phyloP scores from a whole-genome alignment of 2,797 vertebrate species.

The Melanotaenia trifasciata region DNA sequence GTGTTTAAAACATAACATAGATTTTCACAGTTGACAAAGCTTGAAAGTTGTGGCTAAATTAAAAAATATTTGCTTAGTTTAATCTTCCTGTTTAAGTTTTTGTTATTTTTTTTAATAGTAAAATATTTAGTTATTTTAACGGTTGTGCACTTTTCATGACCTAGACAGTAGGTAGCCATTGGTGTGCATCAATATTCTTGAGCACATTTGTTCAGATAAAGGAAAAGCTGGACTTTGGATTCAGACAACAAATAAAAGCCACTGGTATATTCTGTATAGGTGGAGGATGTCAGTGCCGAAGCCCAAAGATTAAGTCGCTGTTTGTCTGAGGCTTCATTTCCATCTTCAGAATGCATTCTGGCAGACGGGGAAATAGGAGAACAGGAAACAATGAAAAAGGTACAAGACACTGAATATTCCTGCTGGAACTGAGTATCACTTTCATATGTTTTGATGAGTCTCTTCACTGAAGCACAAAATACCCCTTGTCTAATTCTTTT shows the following conservation, averaged over 20 bases:
- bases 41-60: background rate
- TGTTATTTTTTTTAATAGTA: background rate
- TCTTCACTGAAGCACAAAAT: background rate
- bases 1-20: background rate
- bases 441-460: background rate
- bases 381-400: slow-evolving; percentile 32
- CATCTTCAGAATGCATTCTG: slow-evolving; percentile 23
- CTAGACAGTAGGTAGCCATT: background rate
- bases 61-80: too few relatives aligned
- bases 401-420: slow-evolving; percentile 3
- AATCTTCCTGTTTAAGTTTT: background rate
- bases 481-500: background rate
- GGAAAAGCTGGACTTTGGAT: background rate
- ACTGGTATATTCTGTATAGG: slow-evolving; percentile 42
- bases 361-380: slow-evolving; percentile 38
- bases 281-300: slow-evolving; percentile 54
- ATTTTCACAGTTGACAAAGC: background rate
- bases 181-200: background rate
- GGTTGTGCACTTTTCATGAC: background rate
- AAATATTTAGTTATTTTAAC: background rate
- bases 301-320: slow-evolving; percentile 51
- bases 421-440: background rate
- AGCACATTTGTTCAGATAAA: background rate
- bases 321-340: slow-evolving; percentile 49
- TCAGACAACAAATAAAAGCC: background rate